Base-by-base conservation (phyloP, 30 jellyfish, hydroid and myxozoan species). In the Aurelia aurita complex sp. Pacific region DNA sequence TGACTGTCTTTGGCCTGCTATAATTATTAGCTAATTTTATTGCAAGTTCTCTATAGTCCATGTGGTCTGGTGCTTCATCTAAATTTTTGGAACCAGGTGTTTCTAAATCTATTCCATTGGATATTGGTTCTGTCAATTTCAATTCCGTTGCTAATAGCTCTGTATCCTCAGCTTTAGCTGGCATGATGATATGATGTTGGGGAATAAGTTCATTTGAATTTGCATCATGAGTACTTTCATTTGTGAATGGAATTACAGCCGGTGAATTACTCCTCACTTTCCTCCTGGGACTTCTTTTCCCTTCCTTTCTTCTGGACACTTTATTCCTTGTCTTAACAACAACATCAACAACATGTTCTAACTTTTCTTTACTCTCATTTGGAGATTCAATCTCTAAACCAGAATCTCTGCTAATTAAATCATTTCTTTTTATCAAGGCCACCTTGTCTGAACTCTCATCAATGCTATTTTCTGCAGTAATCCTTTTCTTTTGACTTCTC, bases 11-110 rank as follows among this genome's bases (percentile, higher is more conserved):
- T 79, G 91, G 96, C 18, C 79, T 43, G 57, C 50, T 71, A 67
- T 88, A 88, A 53, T 46, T 38, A 59, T 63, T 78, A 15, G 96
- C 90, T 46, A 88, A 84, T 73, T 69, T 78, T 50, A 73, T 59
- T 11, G 96, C 96, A 16, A 74, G 62, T 63, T 78, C 96, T 55
- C 85, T 79, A 43, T 70, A 88, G 63, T 88, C 91, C 32, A 62
- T 72, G 14, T 62, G 46, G 1, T 15, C 68, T 29, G 62, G 35
- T 38, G 53, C 19, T 3, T 50, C 38, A 18, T 61, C 43, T 59
- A 19, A 51, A 38, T 5, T 18, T 64, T 11, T 29, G 14, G 34
- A 81, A 10, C 18, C 42, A 14, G 54, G 46, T 19, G 18, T 11
- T 55, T 14, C 66, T 71, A 33, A 29, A 6, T n/a, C 59, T 46